Evolutionary conservation across 1,140 invertebrate species (phyloP).

Genomic region (Zophobas morio): DNA sequence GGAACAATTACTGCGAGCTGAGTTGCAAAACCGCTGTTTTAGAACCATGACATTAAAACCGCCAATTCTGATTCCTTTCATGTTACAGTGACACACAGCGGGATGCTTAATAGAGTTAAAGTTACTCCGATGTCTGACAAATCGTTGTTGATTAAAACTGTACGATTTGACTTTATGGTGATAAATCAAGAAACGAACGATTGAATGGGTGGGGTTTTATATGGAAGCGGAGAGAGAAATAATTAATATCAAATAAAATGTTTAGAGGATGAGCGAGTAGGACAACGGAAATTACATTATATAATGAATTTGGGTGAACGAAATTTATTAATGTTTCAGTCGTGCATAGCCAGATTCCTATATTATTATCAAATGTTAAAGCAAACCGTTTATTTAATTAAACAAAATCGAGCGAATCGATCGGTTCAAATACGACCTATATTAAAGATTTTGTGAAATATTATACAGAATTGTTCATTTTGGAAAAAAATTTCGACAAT

Average conservation of each 20-base stretch:
- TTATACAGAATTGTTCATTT: background rate
- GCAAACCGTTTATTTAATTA: conserved; percentile 29
- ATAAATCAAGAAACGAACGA: conserved; percentile 24
- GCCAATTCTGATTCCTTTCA: conserved; percentile 20
- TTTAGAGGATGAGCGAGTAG: conserved; percentile 18
- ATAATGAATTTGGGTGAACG: conserved; percentile 27
- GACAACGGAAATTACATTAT: conserved; percentile 34
- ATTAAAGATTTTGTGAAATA: conserved; percentile 5
- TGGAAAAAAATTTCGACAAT: conserved; percentile 15
- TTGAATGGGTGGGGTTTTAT: conserved; percentile 12
- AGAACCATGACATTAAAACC: conserved; percentile 19
- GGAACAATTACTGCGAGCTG: conserved; percentile 10
- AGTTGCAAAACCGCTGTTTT: background rate
- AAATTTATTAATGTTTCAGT: conserved; percentile 36
- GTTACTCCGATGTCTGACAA: conserved; percentile 15
- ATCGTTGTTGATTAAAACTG: conserved; percentile 21
- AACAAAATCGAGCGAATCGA: conserved; percentile 24
- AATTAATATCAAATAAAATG: conserved; percentile 36
- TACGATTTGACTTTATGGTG: background rate
- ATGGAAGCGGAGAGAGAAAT: conserved; percentile 19
- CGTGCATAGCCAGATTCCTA: conserved; percentile 27
- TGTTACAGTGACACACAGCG: conserved; percentile 27
- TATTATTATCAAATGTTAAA: conserved; percentile 25
- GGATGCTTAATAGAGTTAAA: conserved; percentile 21
- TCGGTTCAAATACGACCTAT: conserved; percentile 14